Evolutionary conservation across 2,888 invertebrate genomes (phyloP), one percentile per base, ranked within the genome.

Genomic region (Cheilosia urbana): DNA sequence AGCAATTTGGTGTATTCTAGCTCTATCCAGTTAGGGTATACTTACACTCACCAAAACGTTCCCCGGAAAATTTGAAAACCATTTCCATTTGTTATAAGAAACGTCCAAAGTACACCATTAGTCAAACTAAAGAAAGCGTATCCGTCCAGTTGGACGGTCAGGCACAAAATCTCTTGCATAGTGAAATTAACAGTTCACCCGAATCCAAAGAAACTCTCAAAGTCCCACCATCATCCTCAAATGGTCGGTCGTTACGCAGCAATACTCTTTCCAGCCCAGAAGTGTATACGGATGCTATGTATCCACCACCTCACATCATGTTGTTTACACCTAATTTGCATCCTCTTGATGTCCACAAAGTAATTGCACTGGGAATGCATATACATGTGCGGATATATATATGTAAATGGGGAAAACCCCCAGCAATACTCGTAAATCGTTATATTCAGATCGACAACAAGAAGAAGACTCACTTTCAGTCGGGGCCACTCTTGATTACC

Each of bases 391-490:
- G n/a, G 37, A 53, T 11, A 6, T 11, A 6, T 11, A 24, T 57
- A 78, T 72, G 72, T 47, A 79, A 66, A 53, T 58, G 27, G 62
- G 45, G 65, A 82, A 82, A 82, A 45, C 24, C 69, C 63, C 11
- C 63, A 47, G 49, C 68, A 9, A 9, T 27, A 47, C 37, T 13
- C 37, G 37, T 37, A 37, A 57, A 58, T 69, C 24, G 51, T 47
- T 42, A 63, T 42, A 63, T 63, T 65, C 81, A 49, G 71, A 76
- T 77, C 71, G 53, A 53, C 69, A 71, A 63, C 45, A 45, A 66
- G 51, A 72, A 80, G 81, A 76, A 80, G 84, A 80, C 69, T 79
- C 75, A 65, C 63, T 84, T 71, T 75, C 84, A 60, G 47, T 40
- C 5, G 37, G 37, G 57, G 19, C 53, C 55, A 19, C 57, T 40